phyloP scores from a whole-genome alignment of 1,140 invertebrate genomes.

The Capitella teleta region DNA sequence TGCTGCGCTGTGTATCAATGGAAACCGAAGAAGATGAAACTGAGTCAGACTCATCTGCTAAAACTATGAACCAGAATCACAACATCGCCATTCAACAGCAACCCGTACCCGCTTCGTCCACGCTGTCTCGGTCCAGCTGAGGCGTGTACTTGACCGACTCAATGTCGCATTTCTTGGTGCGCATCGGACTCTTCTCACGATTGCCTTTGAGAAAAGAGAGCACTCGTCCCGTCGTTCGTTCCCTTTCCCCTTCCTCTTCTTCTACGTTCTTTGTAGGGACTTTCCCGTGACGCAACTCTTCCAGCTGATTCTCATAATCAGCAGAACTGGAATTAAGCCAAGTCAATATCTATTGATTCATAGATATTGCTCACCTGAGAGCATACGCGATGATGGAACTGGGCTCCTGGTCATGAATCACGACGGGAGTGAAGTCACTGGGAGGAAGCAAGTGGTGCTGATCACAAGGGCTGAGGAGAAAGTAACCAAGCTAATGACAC shows the following conservation, averaged over 20 bases:
- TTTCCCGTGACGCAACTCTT: constrained; percentile 37
- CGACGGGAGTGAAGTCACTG: constrained; percentile 54
- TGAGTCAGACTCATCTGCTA: no score
- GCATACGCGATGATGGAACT: constrained; percentile 83
- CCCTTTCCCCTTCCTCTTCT: no score
- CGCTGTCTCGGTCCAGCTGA: constrained; percentile 19
- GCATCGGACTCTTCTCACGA: constrained; percentile 11
- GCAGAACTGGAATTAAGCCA: constrained; percentile 43
- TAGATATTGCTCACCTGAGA: constrained; percentile 39
- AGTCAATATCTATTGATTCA: constrained; percentile 2
- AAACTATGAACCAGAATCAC: no score
- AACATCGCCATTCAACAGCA: no score
- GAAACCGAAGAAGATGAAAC: no score
- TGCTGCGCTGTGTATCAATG: no score
- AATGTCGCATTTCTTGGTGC: constrained; percentile 10
- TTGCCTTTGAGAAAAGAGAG: constrained; percentile 23
- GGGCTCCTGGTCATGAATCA: constrained; percentile 72
- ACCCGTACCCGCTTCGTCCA: constrained; percentile 16
- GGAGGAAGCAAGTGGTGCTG: constrained; percentile 53
- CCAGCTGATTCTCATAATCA: constrained; percentile 56
- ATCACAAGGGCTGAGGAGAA: constrained; percentile 35
- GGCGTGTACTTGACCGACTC: constrained; percentile 28
- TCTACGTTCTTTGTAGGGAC: not conserved
- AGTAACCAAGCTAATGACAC: not conserved
- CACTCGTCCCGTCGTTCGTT: constrained; percentile 11